Conservation (phyloP, 2,888 invertebrate species). For the Junonia oenone region DNA sequence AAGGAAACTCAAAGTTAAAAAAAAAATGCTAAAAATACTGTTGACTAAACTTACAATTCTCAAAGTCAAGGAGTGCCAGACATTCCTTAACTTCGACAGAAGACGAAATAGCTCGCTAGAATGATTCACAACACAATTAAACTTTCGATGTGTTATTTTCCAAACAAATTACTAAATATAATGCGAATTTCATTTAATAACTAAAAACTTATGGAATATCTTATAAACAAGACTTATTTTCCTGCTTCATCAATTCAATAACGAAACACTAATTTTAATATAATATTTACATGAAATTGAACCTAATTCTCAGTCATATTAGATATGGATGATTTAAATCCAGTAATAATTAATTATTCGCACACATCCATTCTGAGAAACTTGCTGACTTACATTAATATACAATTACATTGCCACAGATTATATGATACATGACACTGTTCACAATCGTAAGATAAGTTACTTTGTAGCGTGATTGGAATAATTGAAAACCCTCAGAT, state of each 20-base stretch:
- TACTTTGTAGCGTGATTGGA: background rate
- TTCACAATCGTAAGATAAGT: constrained; percentile 2
- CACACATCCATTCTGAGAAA: constrained; percentile 26
- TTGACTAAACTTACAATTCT: constrained; percentile 28
- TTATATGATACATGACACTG: constrained; percentile 1
- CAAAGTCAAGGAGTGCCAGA: constrained; percentile 10
- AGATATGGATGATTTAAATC: constrained; percentile 43
- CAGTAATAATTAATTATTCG: constrained; percentile 16
- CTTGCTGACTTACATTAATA: constrained; percentile 14
- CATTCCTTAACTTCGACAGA: constrained; percentile 2
- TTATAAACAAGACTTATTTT: constrained; percentile 37
- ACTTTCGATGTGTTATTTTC: constrained; percentile 32
- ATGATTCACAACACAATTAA: constrained; percentile 15
- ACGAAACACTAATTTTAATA: constrained; percentile 40
- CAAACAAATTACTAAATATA: constrained; percentile 24
- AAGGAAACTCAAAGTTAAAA: constrained; percentile 3
- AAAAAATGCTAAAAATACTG: constrained; percentile 32
- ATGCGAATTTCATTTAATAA: constrained; percentile 31
- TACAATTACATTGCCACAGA: constrained; percentile 13
- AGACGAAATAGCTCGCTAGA: background rate
- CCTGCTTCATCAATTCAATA: constrained; percentile 24
- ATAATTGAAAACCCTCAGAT: background rate
- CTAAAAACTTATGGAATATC: constrained; percentile 39
- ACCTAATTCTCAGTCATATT: constrained; percentile 75
- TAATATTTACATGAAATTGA: constrained; percentile 71